Evolutionary conservation across 2,888 invertebrate species (phyloP), one percentile per base, ranked within the genome.

Genomic region (Diploptera punctata): DNA sequence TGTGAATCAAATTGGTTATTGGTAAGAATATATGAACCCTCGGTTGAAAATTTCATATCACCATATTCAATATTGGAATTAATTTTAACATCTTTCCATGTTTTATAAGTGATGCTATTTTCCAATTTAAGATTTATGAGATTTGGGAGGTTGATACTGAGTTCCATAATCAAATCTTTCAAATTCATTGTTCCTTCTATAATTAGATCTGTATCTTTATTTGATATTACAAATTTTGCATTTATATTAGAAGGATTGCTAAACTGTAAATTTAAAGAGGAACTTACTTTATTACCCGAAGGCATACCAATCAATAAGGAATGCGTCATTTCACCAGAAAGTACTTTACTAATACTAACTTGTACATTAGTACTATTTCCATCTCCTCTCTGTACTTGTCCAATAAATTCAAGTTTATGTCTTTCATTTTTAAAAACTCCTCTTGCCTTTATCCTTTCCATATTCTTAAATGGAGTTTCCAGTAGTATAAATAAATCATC

Each of bases 401-500:
- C 65, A 43, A 47, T n/a, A 44, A 65, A 47, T 16, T 16, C 24
- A 16, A 65, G 3, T 1, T 24, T 21, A 10, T 16, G 9, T 16
- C n/a, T 10, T 18, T 61, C 61, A 61, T 61, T 61, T 24, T 47
- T 65, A 4, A 44, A 13, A 10, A n/a, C 38, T 3, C 65, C 29
- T 29, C n/a, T n/a, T n/a, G 31, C 47, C 24, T 44, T 3, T 7
- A 65, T 43, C 26, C n/a, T 65, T n/a, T 65, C 26, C 10, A 65
- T 18, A 47, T 18, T 21, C 47, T 26, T 19, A 47, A 65, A 65
- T 44, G 65, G 43, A n/a, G 65, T 65, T 21, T 44, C 44, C 10
- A 29, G 24, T 44, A 21, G 44, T 26, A 65, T 26, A 44, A 18
- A 47, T 21, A 1, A 29, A 47, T 65, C 47, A 19, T 13, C 47